These are phyloP conservation scores for Zosterops borbonicus DNA, from an alignment of 2,113 vertebrate genomes.

Conservation along the genomic window DNA sequence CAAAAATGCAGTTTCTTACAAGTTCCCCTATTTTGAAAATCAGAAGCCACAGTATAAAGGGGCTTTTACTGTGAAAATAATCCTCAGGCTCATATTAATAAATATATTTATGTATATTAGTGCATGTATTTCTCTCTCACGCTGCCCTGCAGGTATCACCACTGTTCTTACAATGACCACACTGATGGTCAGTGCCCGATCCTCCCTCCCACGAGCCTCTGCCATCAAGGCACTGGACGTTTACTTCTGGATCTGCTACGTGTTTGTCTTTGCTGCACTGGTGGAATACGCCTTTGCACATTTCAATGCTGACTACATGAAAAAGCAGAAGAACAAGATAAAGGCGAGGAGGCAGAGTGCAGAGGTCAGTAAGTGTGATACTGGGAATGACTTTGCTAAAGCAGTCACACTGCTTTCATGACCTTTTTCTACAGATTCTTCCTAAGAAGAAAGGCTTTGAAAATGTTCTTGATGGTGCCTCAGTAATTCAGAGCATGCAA, in stretches of 20 bases:
- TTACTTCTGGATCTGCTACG: conserved; percentile 99
- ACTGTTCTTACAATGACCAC: conserved; percentile 99
- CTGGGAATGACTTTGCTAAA: neutral
- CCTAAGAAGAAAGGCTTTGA: neutral
- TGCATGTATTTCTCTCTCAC: neutral
- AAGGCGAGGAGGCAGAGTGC: conserved; percentile 80
- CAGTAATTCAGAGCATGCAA: neutral
- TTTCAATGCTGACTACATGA: conserved; percentile 95
- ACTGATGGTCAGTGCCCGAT: conserved; percentile 94
- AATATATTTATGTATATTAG: neutral
- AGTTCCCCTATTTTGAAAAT: neutral
- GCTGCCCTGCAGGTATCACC: conserved; percentile 84
- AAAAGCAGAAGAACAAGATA: conserved; percentile 91
- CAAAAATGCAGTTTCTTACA: neutral
- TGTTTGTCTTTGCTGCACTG: conserved; percentile 94
- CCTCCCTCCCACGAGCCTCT: conserved; percentile 90
- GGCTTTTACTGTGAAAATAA: neutral
- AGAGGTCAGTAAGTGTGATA: conserved; percentile 76
- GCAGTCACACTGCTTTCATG: neutral
- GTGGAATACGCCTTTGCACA: conserved; percentile 98
- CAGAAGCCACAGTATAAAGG: neutral
- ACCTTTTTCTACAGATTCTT: neutral
- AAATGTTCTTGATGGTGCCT: neutral
- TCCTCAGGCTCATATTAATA: neutral
- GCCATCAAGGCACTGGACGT: conserved; percentile 96